These are phyloP conservation scores for Drosophila pullipes DNA, from an alignment of 2,888 invertebrate genomes.

Conservation along the genomic window DNA sequence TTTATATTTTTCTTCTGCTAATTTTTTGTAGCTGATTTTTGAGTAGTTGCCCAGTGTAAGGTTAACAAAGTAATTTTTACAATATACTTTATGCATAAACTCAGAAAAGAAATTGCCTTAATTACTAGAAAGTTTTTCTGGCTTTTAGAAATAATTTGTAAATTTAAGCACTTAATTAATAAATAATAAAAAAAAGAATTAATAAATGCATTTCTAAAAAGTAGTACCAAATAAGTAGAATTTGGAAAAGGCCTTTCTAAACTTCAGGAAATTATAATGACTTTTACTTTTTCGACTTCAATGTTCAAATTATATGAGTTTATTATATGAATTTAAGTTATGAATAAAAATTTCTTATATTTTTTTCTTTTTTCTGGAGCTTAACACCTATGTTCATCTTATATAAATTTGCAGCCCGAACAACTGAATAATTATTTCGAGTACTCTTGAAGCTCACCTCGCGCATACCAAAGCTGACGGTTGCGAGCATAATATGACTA, in stretches of 20 bases:
- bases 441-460: slow-evolving; percentile 9
- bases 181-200: neutral
- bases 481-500: slow-evolving; percentile 14
- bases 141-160: neutral
- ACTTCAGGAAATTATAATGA: too few species aligned
- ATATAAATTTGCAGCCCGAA: neutral
- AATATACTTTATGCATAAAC: neutral
- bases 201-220: neutral
- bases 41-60: too few species aligned
- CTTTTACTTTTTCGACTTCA: neutral
- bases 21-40: too few species aligned
- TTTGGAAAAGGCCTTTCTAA: neutral
- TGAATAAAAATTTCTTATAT: too few species aligned
- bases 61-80: too few species aligned
- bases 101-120: neutral
- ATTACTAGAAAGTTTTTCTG: neutral
- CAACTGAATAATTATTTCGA: neutral
- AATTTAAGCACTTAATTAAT: neutral
- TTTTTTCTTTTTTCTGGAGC: too few species aligned
- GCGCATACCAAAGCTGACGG: neutral
- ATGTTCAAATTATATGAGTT: neutral
- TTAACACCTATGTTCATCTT: too few species aligned
- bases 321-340: neutral
- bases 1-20: neutral
- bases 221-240: neutral